A percentile compares a stretch with the other conserved stretches of the same genome.
Evolutionary conservation across 2,888 invertebrate species (phyloP).

Genomic region (Brassicogethes aeneus): DNA sequence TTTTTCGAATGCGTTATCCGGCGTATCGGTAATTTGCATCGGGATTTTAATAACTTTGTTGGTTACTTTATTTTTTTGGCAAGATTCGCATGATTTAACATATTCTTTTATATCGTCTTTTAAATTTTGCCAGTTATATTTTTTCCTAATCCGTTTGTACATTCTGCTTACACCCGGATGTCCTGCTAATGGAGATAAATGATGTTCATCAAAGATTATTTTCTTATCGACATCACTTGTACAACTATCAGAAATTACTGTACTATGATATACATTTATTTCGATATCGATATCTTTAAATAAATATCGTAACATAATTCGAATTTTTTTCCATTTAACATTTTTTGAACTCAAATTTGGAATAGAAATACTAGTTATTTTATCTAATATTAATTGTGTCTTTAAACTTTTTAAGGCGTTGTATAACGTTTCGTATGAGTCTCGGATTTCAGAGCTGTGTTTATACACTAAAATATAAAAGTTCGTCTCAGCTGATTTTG

Average conservation of each 20-base stretch:
- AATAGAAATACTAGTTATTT: background rate
- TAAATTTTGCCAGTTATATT: constrained; percentile 6
- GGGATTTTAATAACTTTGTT: constrained; percentile 15
- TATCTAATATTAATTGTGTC: background rate
- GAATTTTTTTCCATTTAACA: constrained; percentile 8
- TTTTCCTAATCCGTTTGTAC: constrained; percentile 7
- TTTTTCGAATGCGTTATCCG: constrained; percentile 19
- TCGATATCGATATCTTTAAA: constrained; percentile 3
- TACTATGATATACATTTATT: no score
- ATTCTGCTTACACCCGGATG: constrained; percentile 7
- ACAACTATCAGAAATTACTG: no score
- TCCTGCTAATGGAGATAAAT: constrained; percentile 5
- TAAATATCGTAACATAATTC: constrained; percentile 8
- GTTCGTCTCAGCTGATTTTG: no score
- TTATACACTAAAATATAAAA: no score
- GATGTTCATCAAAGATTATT: constrained; percentile 4
- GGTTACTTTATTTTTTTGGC: constrained; percentile 21
- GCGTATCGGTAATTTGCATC: constrained; percentile 22
- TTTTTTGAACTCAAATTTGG: background rate
- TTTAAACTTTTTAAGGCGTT: background rate
- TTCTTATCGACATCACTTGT: no score
- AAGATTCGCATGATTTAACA: constrained; percentile 9
- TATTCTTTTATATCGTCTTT: constrained; percentile 8
- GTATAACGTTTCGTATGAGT: background rate
- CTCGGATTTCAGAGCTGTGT: no score